Percentiles rank a stretch among this genome's conserved stretches.
Conservation (phyloP, 2,797 vertebrate species). For the Trachurus trachurus region DNA sequence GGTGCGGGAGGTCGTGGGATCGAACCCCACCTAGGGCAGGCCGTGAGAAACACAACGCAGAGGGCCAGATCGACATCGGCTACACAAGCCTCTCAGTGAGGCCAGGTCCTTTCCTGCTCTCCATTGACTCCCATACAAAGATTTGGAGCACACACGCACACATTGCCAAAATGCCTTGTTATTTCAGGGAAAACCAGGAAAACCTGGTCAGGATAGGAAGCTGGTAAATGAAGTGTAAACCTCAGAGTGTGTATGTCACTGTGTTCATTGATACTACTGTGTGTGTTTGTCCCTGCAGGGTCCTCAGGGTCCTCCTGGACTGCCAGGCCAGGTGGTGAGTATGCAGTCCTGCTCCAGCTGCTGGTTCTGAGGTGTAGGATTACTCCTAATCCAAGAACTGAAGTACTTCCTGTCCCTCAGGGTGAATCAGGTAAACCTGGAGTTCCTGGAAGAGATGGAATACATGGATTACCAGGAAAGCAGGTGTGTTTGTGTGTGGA, state of each 20-base stretch:
- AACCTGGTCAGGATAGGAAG: constrained; percentile 93
- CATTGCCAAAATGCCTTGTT: too few species aligned
- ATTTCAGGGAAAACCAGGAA: constrained; percentile 92
- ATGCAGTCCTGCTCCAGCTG: background rate
- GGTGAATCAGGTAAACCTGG: constrained; percentile 96
- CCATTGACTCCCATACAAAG: too few species aligned
- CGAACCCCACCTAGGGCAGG: too few species aligned
- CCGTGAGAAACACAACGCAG: too few species aligned
- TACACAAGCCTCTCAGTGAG: too few species aligned
- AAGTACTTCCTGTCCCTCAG: constrained; percentile 75
- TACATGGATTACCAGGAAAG: constrained; percentile 91
- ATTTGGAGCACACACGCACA: too few species aligned
- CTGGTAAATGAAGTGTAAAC: constrained; percentile 78
- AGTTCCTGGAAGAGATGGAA: constrained; percentile 92
- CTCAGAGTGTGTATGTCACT: constrained; percentile 16
- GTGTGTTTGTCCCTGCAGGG: constrained; percentile 85
- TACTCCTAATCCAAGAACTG: too few species aligned
- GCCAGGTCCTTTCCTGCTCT: too few species aligned
- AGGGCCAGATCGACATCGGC: too few species aligned
- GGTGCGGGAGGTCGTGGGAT: too few species aligned
- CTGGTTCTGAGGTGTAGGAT: too few species aligned
- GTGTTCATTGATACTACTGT: constrained; percentile 39
- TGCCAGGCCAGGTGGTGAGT: constrained; percentile 96
- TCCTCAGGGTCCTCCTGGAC: constrained; percentile 92
- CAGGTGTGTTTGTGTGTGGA: constrained; percentile 83